A percentile compares a stretch with the other conserved stretches of the same genome.
Evolutionary conservation across 1,140 invertebrate genomes (phyloP).

Genomic region (Drosophila chauvacae): DNA sequence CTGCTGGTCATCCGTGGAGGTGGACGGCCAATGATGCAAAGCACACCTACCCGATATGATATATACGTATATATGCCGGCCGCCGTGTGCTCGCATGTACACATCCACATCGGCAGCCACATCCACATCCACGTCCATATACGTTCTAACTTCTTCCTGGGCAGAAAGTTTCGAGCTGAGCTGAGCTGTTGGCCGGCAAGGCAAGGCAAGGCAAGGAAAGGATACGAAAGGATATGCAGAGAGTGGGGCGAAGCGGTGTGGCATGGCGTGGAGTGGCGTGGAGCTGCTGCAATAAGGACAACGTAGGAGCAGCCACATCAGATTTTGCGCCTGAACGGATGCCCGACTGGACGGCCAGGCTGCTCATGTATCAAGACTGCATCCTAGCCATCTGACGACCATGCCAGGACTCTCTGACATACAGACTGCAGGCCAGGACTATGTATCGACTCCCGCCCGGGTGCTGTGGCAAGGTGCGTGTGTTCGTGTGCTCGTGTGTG

Average conservation of each 20-base stretch:
- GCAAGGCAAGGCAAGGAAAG: conserved; percentile 23
- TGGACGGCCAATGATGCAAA: conserved; percentile 64
- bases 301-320: conserved; percentile 60
- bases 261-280: conserved; percentile 1
- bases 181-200: conserved; percentile 22
- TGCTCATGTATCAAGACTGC: conserved; percentile 68
- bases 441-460: conserved; percentile 21
- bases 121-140: conserved; percentile 17
- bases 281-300: conserved; percentile 56
- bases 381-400: conserved; percentile 61
- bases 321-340: conserved; percentile 61
- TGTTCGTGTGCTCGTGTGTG: neutral
- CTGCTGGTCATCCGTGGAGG: conserved; percentile 56
- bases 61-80: conserved; percentile 29
- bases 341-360: conserved; percentile 50
- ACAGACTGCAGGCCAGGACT: conserved; percentile 26
- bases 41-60: conserved; percentile 45
- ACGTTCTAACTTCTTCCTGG: conserved; percentile 49
- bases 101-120: conserved; percentile 13
- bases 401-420: conserved; percentile 27
- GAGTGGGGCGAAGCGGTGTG: neutral
- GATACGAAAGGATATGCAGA: conserved; percentile 19
- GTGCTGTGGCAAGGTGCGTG: conserved; percentile 18
- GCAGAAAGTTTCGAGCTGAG: conserved; percentile 53
- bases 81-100: conserved; percentile 29